Evolutionary conservation across 2,113 vertebrate genomes (phyloP).

Genomic region (Sinosuthora webbiana): DNA sequence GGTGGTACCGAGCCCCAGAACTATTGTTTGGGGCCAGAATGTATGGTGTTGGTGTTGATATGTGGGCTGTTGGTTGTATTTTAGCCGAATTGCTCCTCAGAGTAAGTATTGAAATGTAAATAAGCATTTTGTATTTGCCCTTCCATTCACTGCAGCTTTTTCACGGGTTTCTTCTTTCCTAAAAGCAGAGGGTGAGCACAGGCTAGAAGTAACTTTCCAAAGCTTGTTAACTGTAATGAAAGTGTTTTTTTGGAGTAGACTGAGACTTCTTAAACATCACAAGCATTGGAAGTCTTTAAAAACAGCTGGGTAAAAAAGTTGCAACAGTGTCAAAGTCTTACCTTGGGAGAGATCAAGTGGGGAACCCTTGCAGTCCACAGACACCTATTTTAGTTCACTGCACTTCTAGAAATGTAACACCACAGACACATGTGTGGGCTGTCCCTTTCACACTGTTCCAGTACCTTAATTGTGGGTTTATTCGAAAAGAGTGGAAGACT

Average conservation of each 20-base stretch:
- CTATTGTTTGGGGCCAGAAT: conserved; percentile 95
- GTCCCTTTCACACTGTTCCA: background rate
- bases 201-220: background rate
- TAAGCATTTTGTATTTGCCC: background rate
- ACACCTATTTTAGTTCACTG: background rate
- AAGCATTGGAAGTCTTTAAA: background rate
- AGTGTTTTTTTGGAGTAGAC: background rate
- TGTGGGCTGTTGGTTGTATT: conserved; percentile 99
- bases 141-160: background rate
- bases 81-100: conserved; percentile 93
- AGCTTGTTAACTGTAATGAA: background rate
- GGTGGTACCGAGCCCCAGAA: conserved; percentile 97
- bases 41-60: conserved; percentile 97
- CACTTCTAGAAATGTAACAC: background rate
- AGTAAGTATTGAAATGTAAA: conserved; percentile 72
- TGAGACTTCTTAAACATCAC: background rate
- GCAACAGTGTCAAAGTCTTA: background rate
- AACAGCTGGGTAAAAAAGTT: background rate
- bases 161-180: background rate
- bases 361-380: background rate
- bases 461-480: background rate
- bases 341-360: background rate
- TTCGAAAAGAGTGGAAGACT: background rate
- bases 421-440: background rate
- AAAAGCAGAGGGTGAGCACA: background rate